Evolutionary conservation across 1,140 invertebrate genomes (phyloP).

Genomic region (Ridgeia piscesae): DNA sequence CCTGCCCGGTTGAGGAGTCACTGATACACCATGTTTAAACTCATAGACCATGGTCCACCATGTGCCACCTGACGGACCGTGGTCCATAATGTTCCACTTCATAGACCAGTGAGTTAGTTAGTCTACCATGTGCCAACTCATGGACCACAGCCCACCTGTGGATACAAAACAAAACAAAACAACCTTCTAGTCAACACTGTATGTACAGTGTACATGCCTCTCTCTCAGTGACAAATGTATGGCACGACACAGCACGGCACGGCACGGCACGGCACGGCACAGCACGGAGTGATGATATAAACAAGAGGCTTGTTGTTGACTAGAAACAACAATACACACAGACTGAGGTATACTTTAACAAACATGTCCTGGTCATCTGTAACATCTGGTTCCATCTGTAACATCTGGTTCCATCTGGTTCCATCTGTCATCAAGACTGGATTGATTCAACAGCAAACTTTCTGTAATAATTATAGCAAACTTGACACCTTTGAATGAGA

Average conservation of each 20-base stretch:
- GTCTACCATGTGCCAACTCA: too few relatives aligned
- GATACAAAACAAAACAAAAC: not conserved
- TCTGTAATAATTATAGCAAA: not conserved
- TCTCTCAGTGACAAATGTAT: not conserved
- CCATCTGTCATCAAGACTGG: not conserved
- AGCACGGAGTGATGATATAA: too few relatives aligned
- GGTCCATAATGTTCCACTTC: not conserved
- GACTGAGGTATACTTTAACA: not conserved
- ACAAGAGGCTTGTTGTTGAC: not conserved
- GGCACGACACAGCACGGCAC: too few relatives aligned
- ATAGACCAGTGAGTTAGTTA: not conserved
- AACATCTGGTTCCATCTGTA: not conserved
- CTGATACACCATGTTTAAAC: too few relatives aligned
- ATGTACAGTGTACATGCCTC: too few relatives aligned
- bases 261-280: too few relatives aligned
- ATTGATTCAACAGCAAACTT: not conserved
- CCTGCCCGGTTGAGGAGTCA: too few relatives aligned
- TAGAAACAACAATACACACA: slow-evolving; percentile 1
- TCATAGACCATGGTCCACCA: too few relatives aligned
- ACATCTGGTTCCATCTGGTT: too few relatives aligned
- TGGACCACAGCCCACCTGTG: not conserved
- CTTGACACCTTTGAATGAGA: not conserved
- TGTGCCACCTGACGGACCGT: too few relatives aligned
- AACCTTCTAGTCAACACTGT: not conserved
- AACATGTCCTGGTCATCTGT: not conserved